Conservation (phyloP, 2,888 invertebrate genomes). For the Chaetogeoica ovagalla region DNA sequence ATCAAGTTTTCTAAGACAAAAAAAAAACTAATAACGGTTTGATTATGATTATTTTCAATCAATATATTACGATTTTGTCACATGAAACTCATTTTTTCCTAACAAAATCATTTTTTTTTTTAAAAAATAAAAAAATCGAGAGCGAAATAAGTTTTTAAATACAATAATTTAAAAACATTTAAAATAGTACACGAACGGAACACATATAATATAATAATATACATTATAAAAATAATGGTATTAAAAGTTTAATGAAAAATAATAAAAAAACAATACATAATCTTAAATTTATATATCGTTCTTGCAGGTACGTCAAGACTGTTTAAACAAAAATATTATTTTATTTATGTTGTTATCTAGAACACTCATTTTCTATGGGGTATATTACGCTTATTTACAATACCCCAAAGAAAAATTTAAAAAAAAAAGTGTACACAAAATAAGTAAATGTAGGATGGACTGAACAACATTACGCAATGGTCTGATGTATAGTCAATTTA, state of each 20-base stretch:
- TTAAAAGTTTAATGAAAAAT: constrained; percentile 44
- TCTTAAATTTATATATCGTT: constrained; percentile 31
- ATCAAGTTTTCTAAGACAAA: no score
- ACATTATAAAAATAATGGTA: constrained; percentile 20
- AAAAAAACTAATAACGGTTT: no score
- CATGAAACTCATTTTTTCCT: no score
- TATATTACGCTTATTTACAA: constrained; percentile 13
- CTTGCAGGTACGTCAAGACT: constrained; percentile 25
- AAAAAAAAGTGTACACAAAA: constrained; percentile 10
- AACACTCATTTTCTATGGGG: neutral
- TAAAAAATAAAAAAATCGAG: neutral
- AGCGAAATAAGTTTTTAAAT: neutral
- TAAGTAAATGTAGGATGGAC: constrained; percentile 29
- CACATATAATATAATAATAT: neutral
- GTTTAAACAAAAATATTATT: constrained; percentile 5
- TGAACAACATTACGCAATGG: neutral
- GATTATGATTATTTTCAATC: no score
- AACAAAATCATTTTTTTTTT: neutral
- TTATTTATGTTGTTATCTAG: neutral
- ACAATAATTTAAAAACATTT: no score
- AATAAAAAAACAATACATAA: constrained; percentile 43
- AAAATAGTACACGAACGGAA: no score
- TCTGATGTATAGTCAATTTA: constrained; percentile 14
- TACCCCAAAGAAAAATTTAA: no score
- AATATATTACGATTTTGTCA: no score